Evolutionary conservation across 2,797 vertebrate species (phyloP).

Genomic region (Amniataba percoides): DNA sequence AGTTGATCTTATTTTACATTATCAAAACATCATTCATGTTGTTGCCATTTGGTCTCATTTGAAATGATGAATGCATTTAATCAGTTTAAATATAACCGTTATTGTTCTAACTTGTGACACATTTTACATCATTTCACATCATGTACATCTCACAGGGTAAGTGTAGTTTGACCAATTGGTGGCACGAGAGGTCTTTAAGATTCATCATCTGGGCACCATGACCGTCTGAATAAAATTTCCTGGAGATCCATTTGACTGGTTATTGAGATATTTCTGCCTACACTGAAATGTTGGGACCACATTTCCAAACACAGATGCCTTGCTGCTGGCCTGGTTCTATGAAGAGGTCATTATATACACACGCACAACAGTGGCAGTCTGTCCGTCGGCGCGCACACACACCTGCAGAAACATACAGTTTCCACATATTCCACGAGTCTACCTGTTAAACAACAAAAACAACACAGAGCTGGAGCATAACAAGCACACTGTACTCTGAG

Average conservation of each 20-base stretch:
- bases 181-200: not conserved
- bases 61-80: not conserved
- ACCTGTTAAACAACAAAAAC: constrained; percentile 30
- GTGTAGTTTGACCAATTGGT: no score
- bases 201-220: not conserved
- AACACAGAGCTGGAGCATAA: constrained; percentile 30
- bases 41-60: not conserved
- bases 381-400: constrained; percentile 29
- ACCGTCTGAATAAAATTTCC: not conserved
- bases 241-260: not conserved
- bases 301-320: constrained; percentile 5
- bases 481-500: constrained; percentile 23
- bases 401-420: constrained; percentile 39
- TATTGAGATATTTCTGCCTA: constrained; percentile 24
- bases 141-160: not conserved
- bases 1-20: no score
- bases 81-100: not conserved
- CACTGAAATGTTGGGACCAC: not conserved
- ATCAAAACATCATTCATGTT: no score
- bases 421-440: constrained; percentile 27
- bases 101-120: not conserved
- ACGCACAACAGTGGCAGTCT: constrained; percentile 40
- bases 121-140: no score
- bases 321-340: constrained; percentile 1
- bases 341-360: constrained; percentile 39